A percentile compares a stretch with the other conserved stretches of the same genome.
These are phyloP conservation scores for Oceanodroma tethys DNA, from an alignment of 2,113 vertebrate genomes.

Conservation along the genomic window DNA sequence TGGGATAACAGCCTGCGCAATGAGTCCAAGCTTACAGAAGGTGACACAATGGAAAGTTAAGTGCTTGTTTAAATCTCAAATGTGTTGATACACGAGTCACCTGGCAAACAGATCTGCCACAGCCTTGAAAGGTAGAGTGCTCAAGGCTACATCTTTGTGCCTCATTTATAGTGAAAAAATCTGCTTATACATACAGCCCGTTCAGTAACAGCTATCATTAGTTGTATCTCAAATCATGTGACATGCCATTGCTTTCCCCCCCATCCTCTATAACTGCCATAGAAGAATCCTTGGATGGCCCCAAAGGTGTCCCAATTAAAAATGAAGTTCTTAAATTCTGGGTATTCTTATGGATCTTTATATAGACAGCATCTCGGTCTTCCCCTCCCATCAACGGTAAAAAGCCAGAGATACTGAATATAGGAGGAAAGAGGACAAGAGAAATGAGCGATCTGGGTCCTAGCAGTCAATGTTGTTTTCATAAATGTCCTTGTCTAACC, in stretches of 20 bases:
- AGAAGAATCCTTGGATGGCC: background rate
- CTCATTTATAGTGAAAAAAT: background rate
- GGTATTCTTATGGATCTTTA: background rate
- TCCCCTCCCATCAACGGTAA: background rate
- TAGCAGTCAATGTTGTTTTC: background rate
- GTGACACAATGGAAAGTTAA: background rate
- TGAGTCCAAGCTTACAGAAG: rapidly evolving
- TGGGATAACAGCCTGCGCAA: background rate
- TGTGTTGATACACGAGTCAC: background rate
- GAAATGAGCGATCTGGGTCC: background rate
- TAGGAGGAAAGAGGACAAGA: background rate
- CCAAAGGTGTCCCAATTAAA: background rate
- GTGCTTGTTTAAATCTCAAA: background rate
- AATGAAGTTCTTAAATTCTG: background rate
- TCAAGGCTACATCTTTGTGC: background rate
- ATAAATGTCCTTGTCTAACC: background rate
- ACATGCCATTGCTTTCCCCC: background rate
- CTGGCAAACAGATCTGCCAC: background rate
- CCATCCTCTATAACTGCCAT: background rate
- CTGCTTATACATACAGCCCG: too few species aligned
- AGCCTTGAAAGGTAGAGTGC: background rate
- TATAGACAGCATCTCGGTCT: background rate
- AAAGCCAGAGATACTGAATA: background rate
- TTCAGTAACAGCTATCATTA: background rate
- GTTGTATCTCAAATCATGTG: background rate